phyloP scores from a whole-genome alignment of 2,113 vertebrate genomes.

The Cheilinus undulatus region DNA sequence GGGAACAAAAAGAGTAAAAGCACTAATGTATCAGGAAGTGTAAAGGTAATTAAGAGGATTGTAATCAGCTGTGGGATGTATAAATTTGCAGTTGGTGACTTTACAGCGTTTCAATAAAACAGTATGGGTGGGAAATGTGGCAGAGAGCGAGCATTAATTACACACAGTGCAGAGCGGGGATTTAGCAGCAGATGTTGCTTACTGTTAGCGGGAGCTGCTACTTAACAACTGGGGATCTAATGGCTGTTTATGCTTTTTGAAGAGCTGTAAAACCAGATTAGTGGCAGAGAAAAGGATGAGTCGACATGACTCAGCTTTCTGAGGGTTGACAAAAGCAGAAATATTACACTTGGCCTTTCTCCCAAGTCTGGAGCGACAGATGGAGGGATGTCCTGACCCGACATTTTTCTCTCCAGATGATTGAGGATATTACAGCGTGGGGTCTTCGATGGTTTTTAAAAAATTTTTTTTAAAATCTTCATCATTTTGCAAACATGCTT shows the following conservation, averaged over 20 bases:
- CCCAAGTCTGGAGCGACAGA: constrained; percentile 44
- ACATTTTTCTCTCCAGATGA: background rate
- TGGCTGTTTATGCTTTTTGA: constrained; percentile 19
- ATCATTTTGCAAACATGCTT: constrained; percentile 23
- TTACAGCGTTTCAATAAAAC: constrained; percentile 16
- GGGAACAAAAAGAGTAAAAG: background rate
- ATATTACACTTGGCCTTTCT: constrained; percentile 38
- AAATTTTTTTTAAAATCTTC: constrained; percentile 6
- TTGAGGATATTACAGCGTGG: background rate
- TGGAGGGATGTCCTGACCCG: constrained; percentile 13
- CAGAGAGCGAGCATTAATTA: constrained; percentile 33
- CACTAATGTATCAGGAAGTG: background rate
- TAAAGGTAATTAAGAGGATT: constrained; percentile 9
- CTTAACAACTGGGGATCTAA: constrained; percentile 6
- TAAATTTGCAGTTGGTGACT: background rate
- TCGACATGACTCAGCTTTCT: constrained; percentile 55
- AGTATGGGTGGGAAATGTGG: background rate
- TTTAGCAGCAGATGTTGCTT: constrained; percentile 9
- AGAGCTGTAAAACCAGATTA: constrained; percentile 36
- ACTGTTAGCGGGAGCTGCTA: constrained; percentile 10
- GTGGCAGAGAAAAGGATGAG: constrained; percentile 26
- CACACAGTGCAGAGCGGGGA: constrained; percentile 18
- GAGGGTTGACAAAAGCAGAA: constrained; percentile 28
- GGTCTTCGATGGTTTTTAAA: fast-evolving
- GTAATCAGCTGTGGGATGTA: background rate